Conservation (phyloP, 2,797 vertebrate genomes). For the Rallus crepitans region DNA sequence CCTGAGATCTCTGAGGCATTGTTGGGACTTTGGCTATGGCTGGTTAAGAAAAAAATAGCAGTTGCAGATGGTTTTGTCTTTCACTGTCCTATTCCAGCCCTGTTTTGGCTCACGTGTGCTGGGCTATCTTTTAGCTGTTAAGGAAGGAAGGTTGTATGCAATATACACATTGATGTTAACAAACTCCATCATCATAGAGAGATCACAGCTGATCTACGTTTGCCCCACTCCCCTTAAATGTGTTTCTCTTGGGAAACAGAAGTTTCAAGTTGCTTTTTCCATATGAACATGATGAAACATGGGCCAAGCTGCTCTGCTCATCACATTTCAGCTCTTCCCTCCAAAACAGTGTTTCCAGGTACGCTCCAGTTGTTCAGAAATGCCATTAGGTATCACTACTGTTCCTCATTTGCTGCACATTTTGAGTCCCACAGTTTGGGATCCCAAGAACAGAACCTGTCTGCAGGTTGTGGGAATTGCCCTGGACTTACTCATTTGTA, state of each 20-base stretch:
- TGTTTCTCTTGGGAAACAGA: neutral
- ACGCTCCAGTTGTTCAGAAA: neutral
- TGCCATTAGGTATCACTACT: neutral
- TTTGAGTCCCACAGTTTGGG: neutral
- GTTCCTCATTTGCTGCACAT: neutral
- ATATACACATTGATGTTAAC: neutral
- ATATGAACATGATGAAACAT: neutral
- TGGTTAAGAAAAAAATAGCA: neutral
- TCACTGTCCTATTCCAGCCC: neutral
- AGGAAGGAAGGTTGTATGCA: neutral
- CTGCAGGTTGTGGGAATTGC: rapidly evolving
- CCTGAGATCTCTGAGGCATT: neutral
- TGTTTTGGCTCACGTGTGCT: neutral
- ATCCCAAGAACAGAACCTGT: neutral
- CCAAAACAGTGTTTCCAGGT: neutral
- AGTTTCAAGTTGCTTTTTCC: neutral
- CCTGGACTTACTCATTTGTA: neutral
- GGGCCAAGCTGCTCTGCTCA: neutral
- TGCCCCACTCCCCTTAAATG: rapidly evolving
- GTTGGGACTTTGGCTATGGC: neutral
- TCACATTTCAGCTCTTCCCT: neutral
- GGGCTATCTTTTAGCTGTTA: neutral
- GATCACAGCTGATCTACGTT: neutral
- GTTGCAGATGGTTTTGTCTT: neutral
- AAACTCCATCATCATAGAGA: neutral